These are phyloP conservation scores for Saguinus oedipus DNA, from an alignment of 2,797 vertebrate genomes.

Conservation along the genomic window DNA sequence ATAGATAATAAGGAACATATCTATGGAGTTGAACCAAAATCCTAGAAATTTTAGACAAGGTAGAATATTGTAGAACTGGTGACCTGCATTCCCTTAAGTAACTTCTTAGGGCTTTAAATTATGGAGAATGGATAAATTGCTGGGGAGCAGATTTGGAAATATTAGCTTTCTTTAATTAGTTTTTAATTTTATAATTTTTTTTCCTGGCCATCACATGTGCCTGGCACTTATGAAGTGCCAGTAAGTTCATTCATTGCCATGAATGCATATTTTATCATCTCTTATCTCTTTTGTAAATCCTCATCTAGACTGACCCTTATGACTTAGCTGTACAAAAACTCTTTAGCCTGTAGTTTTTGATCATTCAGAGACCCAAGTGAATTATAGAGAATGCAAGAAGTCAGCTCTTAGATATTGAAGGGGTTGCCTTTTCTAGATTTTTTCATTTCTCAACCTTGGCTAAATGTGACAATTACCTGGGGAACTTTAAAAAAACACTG, in stretches of 20 bases:
- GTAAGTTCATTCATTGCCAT: background rate
- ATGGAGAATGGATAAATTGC: background rate
- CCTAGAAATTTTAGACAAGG: slow-evolving; percentile 12
- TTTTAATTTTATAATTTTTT: slow-evolving; percentile 2
- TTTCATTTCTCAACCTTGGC: slow-evolving; percentile 36
- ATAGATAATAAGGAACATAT: background rate
- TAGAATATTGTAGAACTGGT: slow-evolving; percentile 16
- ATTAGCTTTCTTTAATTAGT: background rate
- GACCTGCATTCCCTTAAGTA: background rate
- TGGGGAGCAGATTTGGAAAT: slow-evolving; percentile 5
- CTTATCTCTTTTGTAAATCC: background rate
- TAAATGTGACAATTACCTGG: slow-evolving; percentile 2
- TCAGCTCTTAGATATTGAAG: background rate
- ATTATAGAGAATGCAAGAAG: background rate
- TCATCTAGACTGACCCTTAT: background rate
- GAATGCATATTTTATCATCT: background rate
- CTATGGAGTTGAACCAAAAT: background rate
- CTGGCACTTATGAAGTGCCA: background rate
- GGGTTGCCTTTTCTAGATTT: slow-evolving; percentile 14
- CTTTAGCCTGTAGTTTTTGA: background rate
- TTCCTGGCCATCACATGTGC: background rate
- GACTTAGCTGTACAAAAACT: background rate
- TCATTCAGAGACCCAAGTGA: background rate
- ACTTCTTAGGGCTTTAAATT: background rate
- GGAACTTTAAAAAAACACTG: slow-evolving; percentile 29